Base-by-base conservation (phyloP, 2,888 invertebrate species). In the Pristionchus exspectatus region DNA sequence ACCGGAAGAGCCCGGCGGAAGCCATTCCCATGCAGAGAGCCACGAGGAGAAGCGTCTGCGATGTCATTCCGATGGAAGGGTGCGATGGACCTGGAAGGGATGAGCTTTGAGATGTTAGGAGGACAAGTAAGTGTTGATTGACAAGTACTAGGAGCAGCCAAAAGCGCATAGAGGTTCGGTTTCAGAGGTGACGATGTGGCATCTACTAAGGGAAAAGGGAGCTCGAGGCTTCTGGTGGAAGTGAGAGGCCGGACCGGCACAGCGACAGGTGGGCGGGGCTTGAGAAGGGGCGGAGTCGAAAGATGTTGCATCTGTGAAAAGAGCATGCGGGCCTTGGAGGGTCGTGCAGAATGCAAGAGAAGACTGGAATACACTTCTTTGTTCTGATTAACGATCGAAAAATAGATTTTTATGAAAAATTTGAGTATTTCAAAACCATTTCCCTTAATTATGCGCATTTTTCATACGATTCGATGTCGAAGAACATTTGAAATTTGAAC, bases 1-100 rank as follows among this genome's bases (percentile, higher is more conserved):
- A 81, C 81, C 81, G 24, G 50, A 81, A 27, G n/a, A 50, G n/a
- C 27, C 81, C 81, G 18, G 81, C 81, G 4, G 81, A 50, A 3
- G 81, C 50, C 12, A 27, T 14, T 10, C n/a, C 44, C 12, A n/a
- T 27, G 50, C 44, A 50, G 27, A 81, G n/a, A 18, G 27, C 81
- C 12, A 81, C 3, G 27, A 81, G n/a, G 54, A 81, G 7, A n/a
- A 81, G n/a, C 14, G 50, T 1, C 50, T 81, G 50, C 24, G 50
- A 81, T 50, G 50, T 50, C 81, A 81, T 81, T 44, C 44, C 24
- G 74, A 27, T 63, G 74, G 74, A 24, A 12, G 38, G 18, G 16
- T 3, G 7, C 5, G 69, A n/a, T 1, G 0, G 16, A 38, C 2
- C 33, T 18, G 69, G n/a, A 27, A 27, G 27, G 21, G 33, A 44